These are phyloP conservation scores for Agonopterix heracliana DNA, from an alignment of 2,888 invertebrate species.

Conservation along the genomic window DNA sequence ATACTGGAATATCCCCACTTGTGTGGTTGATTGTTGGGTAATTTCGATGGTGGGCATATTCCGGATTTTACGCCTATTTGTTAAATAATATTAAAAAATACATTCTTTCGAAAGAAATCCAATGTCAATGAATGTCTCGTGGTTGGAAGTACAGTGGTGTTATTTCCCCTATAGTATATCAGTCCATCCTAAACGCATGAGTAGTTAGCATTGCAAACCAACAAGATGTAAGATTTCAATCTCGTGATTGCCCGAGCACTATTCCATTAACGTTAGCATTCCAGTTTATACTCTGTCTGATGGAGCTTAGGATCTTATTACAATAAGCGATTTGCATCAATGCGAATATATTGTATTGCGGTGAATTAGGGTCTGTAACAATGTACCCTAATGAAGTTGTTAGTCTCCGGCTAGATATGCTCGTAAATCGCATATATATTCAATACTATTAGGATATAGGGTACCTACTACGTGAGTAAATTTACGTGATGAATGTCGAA, in stretches of 20 bases:
- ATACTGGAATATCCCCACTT: too few relatives aligned
- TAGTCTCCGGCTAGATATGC: too few relatives aligned
- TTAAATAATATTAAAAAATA: too few relatives aligned
- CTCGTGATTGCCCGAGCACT: conserved; percentile 32
- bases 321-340: neutral
- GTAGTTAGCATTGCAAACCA: conserved; percentile 41
- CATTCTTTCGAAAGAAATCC: too few relatives aligned
- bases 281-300: neutral
- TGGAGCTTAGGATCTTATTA: neutral
- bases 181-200: conserved; percentile 24
- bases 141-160: neutral
- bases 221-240: conserved; percentile 49
- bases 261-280: conserved; percentile 5
- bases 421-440: too few relatives aligned
- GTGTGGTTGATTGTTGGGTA: too few relatives aligned
- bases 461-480: too few relatives aligned
- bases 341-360: neutral
- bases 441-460: too few relatives aligned
- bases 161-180: neutral
- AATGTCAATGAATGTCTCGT: too few relatives aligned
- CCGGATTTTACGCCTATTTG: too few relatives aligned
- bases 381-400: too few relatives aligned
- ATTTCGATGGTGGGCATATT: too few relatives aligned
- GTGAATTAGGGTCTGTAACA: neutral
- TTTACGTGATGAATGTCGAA: neutral